Evolutionary conservation across 2,113 vertebrate species (phyloP), one percentile per base, ranked within the genome.

Genomic region (Gymnarchus niloticus): DNA sequence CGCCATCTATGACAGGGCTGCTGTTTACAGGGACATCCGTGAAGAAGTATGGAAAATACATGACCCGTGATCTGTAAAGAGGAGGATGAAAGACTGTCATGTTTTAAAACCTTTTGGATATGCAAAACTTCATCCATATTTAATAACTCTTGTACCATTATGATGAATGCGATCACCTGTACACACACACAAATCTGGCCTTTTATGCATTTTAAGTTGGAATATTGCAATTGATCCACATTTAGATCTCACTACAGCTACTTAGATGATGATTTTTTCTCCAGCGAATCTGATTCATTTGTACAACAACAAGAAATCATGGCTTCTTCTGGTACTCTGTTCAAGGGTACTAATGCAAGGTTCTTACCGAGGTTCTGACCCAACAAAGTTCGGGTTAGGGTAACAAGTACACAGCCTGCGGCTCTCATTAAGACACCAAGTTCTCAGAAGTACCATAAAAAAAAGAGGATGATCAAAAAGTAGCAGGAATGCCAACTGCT

Each of bases 391-490:
- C 37, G 14, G 37, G 14, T 76, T 33, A 21, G 41, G 14, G 19
- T n/a, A 77, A 77, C 41, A 48, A n/a, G 5, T 48, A 12, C 23
- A n/a, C 37, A 10, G 41, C 37, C 44, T 23, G 21, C 76, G 9
- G 76, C 23, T 37, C 76, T 78, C 76, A 78, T 48, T 78, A 78
- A 78, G 44, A 48, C 44, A 78, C 19, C 33, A n/a, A 77, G 76
- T 48, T 78, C 23, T 78, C 76, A 78, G 76, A 21, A 23, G 37
- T 10, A 48, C 44, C 3, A 6, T 12, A 37, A 23, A 46, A 46
- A 41, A 23, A n/a, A 48, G 19, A 23, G 21, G 52, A 4, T 78
- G 41, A 48, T 78, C 44, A 48, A 21, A 78, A n/a, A 1, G 0
- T n/a, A 78, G 0, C 12, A n/a, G 76, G 44, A n/a, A n/a, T n/a